Evolutionary conservation across 2,888 invertebrate genomes (phyloP).

Genomic region (Caenorhabditis sp.): DNA sequence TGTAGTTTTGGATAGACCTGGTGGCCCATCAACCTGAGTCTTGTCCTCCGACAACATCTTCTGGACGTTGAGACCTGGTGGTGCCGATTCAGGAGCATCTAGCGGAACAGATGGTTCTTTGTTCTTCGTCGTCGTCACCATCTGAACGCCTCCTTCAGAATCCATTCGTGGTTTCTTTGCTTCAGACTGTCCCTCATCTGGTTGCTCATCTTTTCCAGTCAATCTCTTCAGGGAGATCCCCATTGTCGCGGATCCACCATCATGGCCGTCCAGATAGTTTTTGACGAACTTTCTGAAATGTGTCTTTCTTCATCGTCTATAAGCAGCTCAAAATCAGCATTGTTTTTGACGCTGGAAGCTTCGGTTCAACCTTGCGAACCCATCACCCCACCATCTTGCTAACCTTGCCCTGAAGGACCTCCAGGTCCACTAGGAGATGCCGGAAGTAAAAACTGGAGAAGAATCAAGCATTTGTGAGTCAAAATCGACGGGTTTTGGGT

Average conservation of each 20-base stretch:
- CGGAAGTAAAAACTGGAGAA: conserved; percentile 28
- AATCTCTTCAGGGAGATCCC: neutral
- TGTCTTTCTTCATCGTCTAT: no score
- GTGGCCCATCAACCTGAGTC: no score
- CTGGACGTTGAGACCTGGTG: no score
- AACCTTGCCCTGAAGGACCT: conserved; percentile 79
- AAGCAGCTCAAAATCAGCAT: no score
- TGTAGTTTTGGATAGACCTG: no score
- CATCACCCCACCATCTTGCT: conserved; percentile 82
- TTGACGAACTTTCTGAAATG: conserved; percentile 68
- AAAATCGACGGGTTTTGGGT: no score
- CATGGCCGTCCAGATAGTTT: conserved; percentile 75
- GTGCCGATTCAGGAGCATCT: no score
- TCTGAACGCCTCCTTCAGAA: no score
- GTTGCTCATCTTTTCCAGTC: neutral
- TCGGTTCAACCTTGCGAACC: conserved; percentile 73
- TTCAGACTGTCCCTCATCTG: conserved; percentile 19
- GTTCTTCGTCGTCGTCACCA: conserved; percentile 41
- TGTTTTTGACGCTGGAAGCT: conserved; percentile 48
- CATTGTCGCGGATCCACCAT: conserved; percentile 64
- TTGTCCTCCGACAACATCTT: no score
- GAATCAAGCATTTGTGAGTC: neutral
- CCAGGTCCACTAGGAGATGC: conserved; percentile 67
- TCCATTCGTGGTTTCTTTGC: conserved; percentile 59
- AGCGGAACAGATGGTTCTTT: no score